Conservation (phyloP, 2,797 vertebrate genomes). For the Paguma larvata region DNA sequence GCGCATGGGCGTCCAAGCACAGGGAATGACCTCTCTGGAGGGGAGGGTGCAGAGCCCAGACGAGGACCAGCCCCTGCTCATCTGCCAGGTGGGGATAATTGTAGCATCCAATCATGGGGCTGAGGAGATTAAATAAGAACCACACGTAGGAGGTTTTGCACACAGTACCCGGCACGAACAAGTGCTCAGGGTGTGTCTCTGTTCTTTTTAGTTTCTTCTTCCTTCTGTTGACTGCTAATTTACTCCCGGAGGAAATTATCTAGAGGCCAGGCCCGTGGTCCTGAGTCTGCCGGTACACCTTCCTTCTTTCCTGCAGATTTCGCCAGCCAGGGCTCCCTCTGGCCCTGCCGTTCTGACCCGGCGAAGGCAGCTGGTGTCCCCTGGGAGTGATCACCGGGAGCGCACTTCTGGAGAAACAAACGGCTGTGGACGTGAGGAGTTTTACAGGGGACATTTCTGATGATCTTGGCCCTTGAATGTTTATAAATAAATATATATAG, state of each 20-base stretch:
- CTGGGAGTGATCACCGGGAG: background rate
- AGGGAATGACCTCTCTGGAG: background rate
- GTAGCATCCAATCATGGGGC: background rate
- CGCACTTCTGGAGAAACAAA: too few relatives aligned
- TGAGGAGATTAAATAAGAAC: background rate
- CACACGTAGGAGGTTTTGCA: rapidly evolving
- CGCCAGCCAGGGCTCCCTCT: background rate
- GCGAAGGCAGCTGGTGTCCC: background rate
- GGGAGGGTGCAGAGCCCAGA: background rate
- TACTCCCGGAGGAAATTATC: background rate
- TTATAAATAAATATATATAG: too few relatives aligned
- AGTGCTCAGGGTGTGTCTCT: rapidly evolving
- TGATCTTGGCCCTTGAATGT: background rate
- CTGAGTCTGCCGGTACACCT: background rate
- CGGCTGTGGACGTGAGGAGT: background rate
- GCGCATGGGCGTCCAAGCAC: background rate
- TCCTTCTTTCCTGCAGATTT: background rate
- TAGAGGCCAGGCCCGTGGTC: background rate
- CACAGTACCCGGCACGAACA: background rate
- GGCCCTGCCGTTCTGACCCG: rapidly evolving
- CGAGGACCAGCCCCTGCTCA: background rate
- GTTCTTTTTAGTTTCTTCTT: background rate
- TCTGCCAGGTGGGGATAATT: background rate
- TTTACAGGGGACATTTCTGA: background rate
- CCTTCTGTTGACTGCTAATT: background rate